Evolutionary conservation across 2,797 vertebrate genomes (phyloP), one percentile per base, ranked within the genome.

Genomic region (Apogon hyalosoma): DNA sequence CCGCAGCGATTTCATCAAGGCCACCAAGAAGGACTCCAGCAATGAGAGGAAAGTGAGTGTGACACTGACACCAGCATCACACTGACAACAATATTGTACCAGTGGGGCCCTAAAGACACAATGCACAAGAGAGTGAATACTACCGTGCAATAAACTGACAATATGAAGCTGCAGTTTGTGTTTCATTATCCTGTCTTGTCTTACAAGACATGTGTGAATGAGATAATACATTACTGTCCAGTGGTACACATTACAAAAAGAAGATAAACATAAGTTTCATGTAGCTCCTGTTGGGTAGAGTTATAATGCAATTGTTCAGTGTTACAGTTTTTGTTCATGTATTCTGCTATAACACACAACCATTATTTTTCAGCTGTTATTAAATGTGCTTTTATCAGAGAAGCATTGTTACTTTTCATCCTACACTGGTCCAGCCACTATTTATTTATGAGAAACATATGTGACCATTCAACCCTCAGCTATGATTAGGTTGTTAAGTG

Each of bases 1-100:
- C 46, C 94, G 95, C 69, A 95, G 90, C 0, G 96, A 97, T 64
- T 98, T 97, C 90, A 95, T 97, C 79, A 96, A 95, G 88, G 96
- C 95, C 69, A 96, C 90, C 6, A 97, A 95, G 90, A 98, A 96
- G 83, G 94, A 96, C 81, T 80, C 93, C 65, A 97, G 96, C 28
- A 87, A 95, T 0, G 93, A 95, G 85, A 95, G 93, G 85, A 98
- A 97, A 94, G 97, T 98, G 84, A 92, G 93, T 82, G 69, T 62
- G 60, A 52, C 48, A 12, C 13, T 2, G 4, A 33, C 58, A 43
- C 50, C 15, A 11, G 19, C 47, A 15, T 14, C 50, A 12, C 11
- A 15, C 65, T 55, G 39, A 15, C 21, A 6, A 14, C 33, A 36
- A 38, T 14, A 36, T 43, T 11, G 15, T 19, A 36, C 11, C 15